Percentiles rank a stretch among this genome's conserved stretches.
phyloP scores from a whole-genome alignment of 2,888 invertebrate species.

The Oligia fasciuncula region DNA sequence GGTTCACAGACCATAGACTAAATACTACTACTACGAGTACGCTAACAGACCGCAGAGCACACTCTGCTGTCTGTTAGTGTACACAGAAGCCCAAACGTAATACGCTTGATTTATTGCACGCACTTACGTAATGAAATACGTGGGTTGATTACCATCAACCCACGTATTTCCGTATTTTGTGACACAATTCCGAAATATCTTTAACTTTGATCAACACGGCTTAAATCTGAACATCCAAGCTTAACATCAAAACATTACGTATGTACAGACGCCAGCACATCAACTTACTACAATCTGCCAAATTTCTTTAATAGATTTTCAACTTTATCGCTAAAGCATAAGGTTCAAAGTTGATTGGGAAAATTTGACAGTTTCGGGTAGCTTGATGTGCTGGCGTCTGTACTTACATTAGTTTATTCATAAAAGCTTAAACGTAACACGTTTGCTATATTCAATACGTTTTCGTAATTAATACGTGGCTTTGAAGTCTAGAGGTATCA shows the following conservation, averaged over 20 bases:
- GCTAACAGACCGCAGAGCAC: no score
- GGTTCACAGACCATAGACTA: background rate
- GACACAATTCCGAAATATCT: background rate
- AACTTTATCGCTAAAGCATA: no score
- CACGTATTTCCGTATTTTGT: no score
- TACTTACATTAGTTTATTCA: background rate
- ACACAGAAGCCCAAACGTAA: slow-evolving; percentile 3
- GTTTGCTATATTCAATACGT: background rate
- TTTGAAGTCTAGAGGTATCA: background rate
- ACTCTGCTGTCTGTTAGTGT: slow-evolving; percentile 3
- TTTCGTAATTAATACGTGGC: background rate
- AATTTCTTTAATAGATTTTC: no score
- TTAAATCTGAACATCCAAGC: background rate
- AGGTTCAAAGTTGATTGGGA: no score
- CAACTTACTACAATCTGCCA: no score
- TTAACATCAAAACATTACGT: background rate
- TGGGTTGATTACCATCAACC: background rate
- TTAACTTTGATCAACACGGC: background rate
- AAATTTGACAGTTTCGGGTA: no score
- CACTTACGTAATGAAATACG: slow-evolving; percentile 13
- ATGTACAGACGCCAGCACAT: no score
- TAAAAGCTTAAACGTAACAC: background rate
- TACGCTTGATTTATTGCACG: slow-evolving; percentile 12
- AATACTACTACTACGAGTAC: no score
- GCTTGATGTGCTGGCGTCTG: no score